Evolutionary conservation across 2,113 vertebrate species (phyloP).

Genomic region (Brachirus orientalis): DNA sequence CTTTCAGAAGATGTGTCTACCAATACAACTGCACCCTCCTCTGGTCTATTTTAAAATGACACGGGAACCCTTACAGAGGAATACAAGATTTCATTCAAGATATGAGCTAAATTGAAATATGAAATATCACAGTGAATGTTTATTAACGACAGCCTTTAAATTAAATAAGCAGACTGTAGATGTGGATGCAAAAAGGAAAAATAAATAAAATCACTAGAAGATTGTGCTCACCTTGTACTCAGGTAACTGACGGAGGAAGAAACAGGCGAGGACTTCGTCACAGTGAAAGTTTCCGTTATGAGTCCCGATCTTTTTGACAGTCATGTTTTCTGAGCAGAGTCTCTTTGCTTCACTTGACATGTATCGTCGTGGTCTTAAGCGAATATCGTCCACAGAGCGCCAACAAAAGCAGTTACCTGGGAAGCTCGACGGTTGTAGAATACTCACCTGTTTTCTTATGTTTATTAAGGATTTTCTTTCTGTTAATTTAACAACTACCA

Average conservation of each 20-base stretch:
- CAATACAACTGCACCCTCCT: constrained; percentile 38
- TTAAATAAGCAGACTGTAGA: background rate
- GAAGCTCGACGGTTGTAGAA: background rate
- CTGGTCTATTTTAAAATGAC: background rate
- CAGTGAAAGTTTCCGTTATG: constrained; percentile 96
- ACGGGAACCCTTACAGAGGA: background rate
- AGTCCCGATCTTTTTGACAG: constrained; percentile 86
- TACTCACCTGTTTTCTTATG: background rate
- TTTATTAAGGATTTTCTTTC: background rate
- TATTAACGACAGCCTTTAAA: no score
- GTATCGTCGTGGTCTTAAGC: constrained; percentile 1
- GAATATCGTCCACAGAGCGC: background rate
- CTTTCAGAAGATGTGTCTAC: background rate
- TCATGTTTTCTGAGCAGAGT: constrained; percentile 69
- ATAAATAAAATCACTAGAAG: background rate
- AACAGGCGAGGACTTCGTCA: constrained; percentile 93
- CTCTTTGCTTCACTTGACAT: constrained; percentile 75
- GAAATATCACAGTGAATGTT: no score
- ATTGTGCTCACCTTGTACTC: constrained; percentile 84
- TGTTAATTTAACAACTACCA: background rate
- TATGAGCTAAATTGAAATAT: background rate
- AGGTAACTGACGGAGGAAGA: constrained; percentile 87
- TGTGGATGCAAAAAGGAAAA: background rate
- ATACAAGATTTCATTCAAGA: background rate
- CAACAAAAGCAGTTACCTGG: background rate